Evolutionary conservation across 2,888 invertebrate species (phyloP).

Genomic region (Synanthedon myopaeformis): DNA sequence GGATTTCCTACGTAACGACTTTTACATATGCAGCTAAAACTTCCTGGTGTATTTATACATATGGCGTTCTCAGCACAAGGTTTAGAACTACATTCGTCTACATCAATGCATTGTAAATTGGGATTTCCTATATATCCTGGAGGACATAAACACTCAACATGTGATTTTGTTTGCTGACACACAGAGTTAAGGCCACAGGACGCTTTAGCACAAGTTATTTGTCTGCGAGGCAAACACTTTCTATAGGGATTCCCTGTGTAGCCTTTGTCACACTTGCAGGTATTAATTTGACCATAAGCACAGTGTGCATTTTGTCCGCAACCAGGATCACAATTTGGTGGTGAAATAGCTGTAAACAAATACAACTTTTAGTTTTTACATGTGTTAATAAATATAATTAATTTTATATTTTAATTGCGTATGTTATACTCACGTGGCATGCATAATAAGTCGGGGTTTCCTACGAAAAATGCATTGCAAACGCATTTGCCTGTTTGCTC

Average conservation of each 20-base stretch:
- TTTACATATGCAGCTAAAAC: constrained; percentile 90
- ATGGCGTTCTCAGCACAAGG: constrained; percentile 88
- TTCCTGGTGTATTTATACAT: constrained; percentile 90
- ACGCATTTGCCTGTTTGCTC: constrained; percentile 84
- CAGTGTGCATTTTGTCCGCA: constrained; percentile 90
- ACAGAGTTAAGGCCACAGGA: constrained; percentile 84
- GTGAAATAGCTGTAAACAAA: constrained; percentile 75
- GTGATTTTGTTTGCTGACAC: constrained; percentile 80
- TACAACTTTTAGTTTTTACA: constrained; percentile 7
- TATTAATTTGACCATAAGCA: constrained; percentile 81
- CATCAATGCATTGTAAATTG: constrained; percentile 85
- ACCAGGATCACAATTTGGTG: constrained; percentile 81
- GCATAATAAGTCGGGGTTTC: constrained; percentile 89
- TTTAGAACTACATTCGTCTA: constrained; percentile 83
- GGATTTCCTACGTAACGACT: constrained; percentile 89
- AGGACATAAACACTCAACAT: constrained; percentile 85
- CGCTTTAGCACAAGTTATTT: constrained; percentile 77
- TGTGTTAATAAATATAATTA: background rate
- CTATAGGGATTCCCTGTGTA: constrained; percentile 90
- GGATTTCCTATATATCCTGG: constrained; percentile 89
- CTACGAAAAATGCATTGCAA: constrained; percentile 88
- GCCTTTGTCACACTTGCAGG: constrained; percentile 87
- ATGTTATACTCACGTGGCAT: constrained; percentile 84
- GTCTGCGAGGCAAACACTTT: constrained; percentile 78
- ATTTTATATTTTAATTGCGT: background rate